A percentile compares a stretch with the other conserved stretches of the same genome.
Conservation (phyloP, 2,888 invertebrate species). For the Sminthurinus aureus region DNA sequence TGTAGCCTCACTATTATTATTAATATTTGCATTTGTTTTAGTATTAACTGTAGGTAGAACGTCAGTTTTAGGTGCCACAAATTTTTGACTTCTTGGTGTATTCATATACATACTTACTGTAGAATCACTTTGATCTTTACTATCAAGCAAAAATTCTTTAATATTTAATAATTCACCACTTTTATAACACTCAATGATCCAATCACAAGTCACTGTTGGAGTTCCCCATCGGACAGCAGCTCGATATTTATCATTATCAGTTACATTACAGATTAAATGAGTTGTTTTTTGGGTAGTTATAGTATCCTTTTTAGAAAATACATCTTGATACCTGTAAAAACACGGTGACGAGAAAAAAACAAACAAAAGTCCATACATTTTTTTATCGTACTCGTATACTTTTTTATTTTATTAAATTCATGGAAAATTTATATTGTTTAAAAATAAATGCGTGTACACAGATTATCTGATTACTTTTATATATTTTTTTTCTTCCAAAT, state of each 20-base stretch:
- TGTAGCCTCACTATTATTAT: neutral
- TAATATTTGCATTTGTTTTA: neutral
- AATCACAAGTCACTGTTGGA: constrained; percentile 78
- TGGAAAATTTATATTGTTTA: too few species aligned
- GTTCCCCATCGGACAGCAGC: constrained; percentile 87
- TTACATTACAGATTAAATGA: constrained; percentile 78
- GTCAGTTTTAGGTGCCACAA: neutral
- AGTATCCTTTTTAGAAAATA: constrained; percentile 71
- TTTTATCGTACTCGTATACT: neutral
- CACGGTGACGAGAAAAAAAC: neutral
- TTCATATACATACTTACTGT: constrained; percentile 14
- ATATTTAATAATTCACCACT: neutral
- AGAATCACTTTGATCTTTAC: constrained; percentile 27
- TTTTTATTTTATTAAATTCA: neutral
- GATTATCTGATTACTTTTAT: too few species aligned
- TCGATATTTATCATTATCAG: constrained; percentile 76
- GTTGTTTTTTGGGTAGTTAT: constrained; percentile 73
- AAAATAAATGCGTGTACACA: too few species aligned
- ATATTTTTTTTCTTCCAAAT: too few species aligned
- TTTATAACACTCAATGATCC: constrained; percentile 74
- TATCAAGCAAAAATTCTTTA: neutral
- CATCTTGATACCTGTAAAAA: constrained; percentile 70
- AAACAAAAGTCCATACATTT: neutral
- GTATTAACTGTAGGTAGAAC: neutral
- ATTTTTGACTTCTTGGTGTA: constrained; percentile 14